Evolutionary conservation across 2,888 invertebrate species (phyloP), one percentile per base, ranked within the genome.

Genomic region (Minunthozetes semirufus): DNA sequence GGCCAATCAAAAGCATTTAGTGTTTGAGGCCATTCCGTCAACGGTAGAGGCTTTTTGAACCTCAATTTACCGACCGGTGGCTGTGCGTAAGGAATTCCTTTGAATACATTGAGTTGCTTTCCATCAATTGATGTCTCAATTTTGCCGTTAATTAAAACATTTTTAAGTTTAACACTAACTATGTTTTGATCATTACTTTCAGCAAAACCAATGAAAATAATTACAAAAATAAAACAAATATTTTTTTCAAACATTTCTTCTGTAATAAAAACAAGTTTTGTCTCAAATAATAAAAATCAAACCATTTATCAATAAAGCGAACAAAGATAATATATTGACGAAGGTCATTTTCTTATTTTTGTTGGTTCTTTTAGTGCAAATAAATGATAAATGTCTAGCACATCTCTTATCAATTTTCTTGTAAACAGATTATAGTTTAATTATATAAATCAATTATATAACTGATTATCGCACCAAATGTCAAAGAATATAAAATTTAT

Each of bases 51-150:
- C 38, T 63, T 63, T 63, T 25, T 25, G 38, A 63, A 63, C 38
- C 63, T 63, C 19, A 63, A 33, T 0, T 63, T 11, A 1, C 38
- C 38, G 2, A 63, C n/a, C n/a, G 63, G 63, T 27, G 63, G 63
- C 25, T 63, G 29, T 27, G 33, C 63, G 29, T 63, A 63, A 63
- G 63, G 63, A 33, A 63, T 63, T 29, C 63, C 63, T 33, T 5
- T 38, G 17, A 63, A 63, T 27, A 63, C 63, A 38, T 63, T 33
- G 1, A 63, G 4, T 8, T 17, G n/a, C 17, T 33, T 63, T 1
- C 63, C 63, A n/a, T 63, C 63, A 11, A 33, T 9, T 56, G 56
- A 25, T 33, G 38, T 33, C 19, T 63, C 33, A 19, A 19, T 33
- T 63, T 33, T 63, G 38, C 63, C 63, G 29, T 63, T 63, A 15